These are phyloP conservation scores for Odontamblyopus lacepedii DNA, from an alignment of 2,797 vertebrate species.

Conservation along the genomic window DNA sequence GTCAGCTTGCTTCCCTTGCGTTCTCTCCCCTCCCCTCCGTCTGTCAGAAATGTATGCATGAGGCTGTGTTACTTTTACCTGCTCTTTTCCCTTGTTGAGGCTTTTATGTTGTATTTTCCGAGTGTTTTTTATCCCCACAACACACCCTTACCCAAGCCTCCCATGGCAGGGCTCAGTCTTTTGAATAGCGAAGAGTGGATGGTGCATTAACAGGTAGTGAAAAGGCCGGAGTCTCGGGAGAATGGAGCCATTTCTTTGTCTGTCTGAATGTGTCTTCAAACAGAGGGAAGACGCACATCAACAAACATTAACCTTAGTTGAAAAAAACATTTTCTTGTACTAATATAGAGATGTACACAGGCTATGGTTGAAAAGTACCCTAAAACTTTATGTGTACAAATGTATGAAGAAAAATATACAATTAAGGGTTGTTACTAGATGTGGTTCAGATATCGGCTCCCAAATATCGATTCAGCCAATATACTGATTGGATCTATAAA, in stretches of 20 bases:
- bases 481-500: too few species aligned
- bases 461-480: too few species aligned
- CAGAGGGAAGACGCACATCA: slow-evolving; percentile 45
- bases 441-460: too few species aligned
- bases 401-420: too few species aligned
- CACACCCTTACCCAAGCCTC: slow-evolving; percentile 34
- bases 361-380: slow-evolving; percentile 1
- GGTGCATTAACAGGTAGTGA: slow-evolving; percentile 65
- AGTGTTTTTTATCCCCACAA: slow-evolving; percentile 32
- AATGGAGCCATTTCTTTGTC: slow-evolving; percentile 51
- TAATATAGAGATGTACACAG: slow-evolving; percentile 25
- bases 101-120: slow-evolving; percentile 46
- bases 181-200: slow-evolving; percentile 63
- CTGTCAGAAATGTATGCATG: slow-evolving; percentile 44
- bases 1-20: slow-evolving; percentile 15
- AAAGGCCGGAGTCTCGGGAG: slow-evolving; percentile 48
- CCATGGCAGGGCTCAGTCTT: slow-evolving; percentile 51
- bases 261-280: slow-evolving; percentile 65
- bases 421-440: too few species aligned
- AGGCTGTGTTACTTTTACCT: slow-evolving; percentile 49
- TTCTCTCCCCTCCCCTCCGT: slow-evolving; percentile 18
- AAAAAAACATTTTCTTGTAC: slow-evolving; percentile 34
- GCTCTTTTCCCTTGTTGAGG: slow-evolving; percentile 34
- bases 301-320: slow-evolving; percentile 47
- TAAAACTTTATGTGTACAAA: slow-evolving; percentile 14